phyloP scores from a whole-genome alignment of 2,888 invertebrate species.

The Acrobasis suavella region DNA sequence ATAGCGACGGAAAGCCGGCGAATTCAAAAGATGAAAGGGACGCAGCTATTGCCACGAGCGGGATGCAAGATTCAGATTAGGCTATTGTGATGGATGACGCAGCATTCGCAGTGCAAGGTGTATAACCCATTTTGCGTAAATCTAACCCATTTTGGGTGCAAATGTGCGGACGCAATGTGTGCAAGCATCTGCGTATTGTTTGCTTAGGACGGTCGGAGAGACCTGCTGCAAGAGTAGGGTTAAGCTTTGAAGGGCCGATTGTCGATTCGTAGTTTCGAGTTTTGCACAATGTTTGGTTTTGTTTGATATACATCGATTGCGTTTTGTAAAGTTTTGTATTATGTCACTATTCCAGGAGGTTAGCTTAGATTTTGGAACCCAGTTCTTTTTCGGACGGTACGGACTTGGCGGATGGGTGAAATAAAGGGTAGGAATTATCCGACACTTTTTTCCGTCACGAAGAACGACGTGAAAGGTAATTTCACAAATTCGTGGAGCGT shows the following conservation, averaged over 20 bases:
- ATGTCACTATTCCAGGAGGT: not conserved
- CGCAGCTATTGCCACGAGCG: constrained; percentile 43
- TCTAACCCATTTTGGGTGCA: constrained; percentile 48
- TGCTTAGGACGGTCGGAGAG: constrained; percentile 66
- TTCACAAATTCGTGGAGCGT: too few relatives aligned
- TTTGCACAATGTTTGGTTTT: constrained; percentile 12
- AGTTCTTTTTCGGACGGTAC: too few relatives aligned
- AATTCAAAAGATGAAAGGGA: constrained; percentile 56
- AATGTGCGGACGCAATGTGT: constrained; percentile 55
- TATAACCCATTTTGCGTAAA: constrained; percentile 76
- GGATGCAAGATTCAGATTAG: constrained; percentile 59
- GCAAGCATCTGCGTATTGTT: constrained; percentile 75
- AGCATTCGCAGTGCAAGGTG: constrained; percentile 70
- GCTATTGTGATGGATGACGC: constrained; percentile 65
- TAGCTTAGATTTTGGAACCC: not conserved
- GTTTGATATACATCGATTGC: not conserved
- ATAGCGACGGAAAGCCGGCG: constrained; percentile 65
- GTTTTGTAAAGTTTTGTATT: not conserved
- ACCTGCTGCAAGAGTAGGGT: constrained; percentile 59
- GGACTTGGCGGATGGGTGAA: too few relatives aligned
- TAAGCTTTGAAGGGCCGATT: constrained; percentile 58
- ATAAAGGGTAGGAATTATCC: too few relatives aligned
- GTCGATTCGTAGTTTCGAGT: constrained; percentile 41
- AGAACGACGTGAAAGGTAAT: too few relatives aligned
- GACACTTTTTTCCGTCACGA: too few relatives aligned